A percentile compares a stretch with the other conserved stretches of the same genome.
phyloP scores from a whole-genome alignment of 2,113 vertebrate species.

The Caranx melampygus region DNA sequence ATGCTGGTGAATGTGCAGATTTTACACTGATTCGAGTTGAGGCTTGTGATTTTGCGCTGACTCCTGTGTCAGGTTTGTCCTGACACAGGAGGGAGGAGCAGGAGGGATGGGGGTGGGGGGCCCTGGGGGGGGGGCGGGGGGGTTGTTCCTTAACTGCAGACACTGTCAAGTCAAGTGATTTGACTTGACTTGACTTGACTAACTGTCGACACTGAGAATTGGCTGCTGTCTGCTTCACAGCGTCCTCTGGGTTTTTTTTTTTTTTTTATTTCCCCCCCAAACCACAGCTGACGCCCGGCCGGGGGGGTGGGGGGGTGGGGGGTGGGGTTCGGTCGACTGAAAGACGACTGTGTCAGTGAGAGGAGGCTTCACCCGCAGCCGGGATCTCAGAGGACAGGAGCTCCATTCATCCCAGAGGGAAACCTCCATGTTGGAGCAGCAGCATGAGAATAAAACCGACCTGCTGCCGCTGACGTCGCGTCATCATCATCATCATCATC shows the following conservation, averaged over 20 bases:
- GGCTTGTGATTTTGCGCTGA: not conserved
- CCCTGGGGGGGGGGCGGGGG: not conserved
- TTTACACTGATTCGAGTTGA: not conserved
- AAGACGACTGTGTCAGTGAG: slow-evolving; percentile 2
- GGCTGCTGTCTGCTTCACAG: not conserved
- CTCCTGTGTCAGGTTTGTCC: slow-evolving; percentile 2
- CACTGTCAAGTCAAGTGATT: too few species aligned
- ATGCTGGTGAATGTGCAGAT: too few species aligned
- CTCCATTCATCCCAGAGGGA: not conserved
- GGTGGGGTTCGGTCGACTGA: not conserved
- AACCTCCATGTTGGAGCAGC: not conserved
- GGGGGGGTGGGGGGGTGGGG: too few species aligned
- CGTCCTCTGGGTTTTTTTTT: not conserved
- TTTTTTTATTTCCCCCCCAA: not conserved
- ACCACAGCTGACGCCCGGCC: not conserved
- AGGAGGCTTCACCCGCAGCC: not conserved
- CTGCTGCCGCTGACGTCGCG: not conserved
- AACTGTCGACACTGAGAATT: not conserved
- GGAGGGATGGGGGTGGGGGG: too few species aligned
- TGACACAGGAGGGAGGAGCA: too few species aligned
- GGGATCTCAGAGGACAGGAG: not conserved
- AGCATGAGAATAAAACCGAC: not conserved
- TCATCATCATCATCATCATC: too few species aligned
- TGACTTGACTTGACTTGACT: too few species aligned
- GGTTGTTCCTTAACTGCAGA: not conserved